phyloP scores from a whole-genome alignment of 2,888 invertebrate genomes.

The Drosophila emarginata region DNA sequence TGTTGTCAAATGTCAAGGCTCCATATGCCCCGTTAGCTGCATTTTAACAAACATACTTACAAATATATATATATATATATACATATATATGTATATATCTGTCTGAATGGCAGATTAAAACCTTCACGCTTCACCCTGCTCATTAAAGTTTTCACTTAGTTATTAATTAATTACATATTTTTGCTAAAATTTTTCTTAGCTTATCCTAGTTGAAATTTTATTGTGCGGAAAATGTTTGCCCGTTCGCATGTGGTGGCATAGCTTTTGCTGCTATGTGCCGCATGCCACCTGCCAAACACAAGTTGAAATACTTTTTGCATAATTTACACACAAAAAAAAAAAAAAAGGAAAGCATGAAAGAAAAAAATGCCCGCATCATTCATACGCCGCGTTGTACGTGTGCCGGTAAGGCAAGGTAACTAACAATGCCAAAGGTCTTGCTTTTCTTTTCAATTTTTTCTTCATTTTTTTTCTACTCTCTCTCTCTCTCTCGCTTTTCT shows the following conservation, averaged over 20 bases:
- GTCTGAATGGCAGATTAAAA: background rate
- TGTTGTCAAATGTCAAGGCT: constrained; percentile 36
- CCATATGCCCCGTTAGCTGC: constrained; percentile 28
- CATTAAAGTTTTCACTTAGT: background rate
- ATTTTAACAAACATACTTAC: constrained; percentile 19
- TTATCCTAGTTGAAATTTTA: constrained; percentile 69
- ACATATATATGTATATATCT: too few relatives aligned
- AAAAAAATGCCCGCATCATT: constrained; percentile 34
- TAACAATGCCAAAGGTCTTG: constrained; percentile 28
- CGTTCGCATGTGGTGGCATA: constrained; percentile 29
- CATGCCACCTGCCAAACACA: constrained; percentile 35
- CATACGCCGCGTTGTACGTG: constrained; percentile 36
- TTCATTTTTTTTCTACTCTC: background rate
- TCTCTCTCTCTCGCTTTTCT: background rate
- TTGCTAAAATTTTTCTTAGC: background rate
- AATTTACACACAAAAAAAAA: constrained; percentile 43
- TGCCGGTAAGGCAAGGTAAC: constrained; percentile 38
- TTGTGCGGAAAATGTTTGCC: constrained; percentile 68
- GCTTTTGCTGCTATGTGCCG: constrained; percentile 12
- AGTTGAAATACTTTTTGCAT: constrained; percentile 54
- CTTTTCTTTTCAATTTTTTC: constrained; percentile 4
- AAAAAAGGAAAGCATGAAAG: constrained; percentile 20
- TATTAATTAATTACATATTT: background rate
- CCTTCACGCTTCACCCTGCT: background rate
- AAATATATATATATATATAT: background rate